These are phyloP conservation scores for Scaptomyza reducta DNA, from an alignment of 2,888 invertebrate genomes.

Conservation along the genomic window DNA sequence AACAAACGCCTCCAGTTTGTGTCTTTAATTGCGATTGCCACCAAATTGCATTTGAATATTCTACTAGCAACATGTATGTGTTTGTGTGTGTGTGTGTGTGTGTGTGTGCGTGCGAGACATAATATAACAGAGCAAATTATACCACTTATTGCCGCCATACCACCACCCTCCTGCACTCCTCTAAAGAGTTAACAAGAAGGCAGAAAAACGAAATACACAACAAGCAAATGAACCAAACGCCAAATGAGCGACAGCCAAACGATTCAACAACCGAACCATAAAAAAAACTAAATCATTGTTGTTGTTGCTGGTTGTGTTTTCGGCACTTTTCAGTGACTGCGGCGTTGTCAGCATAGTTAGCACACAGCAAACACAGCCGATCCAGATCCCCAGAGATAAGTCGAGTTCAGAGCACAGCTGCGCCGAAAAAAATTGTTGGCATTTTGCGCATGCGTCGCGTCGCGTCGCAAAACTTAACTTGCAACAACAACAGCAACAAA, in stretches of 20 bases:
- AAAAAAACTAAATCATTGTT: constrained; percentile 22
- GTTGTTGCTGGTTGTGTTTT: constrained; percentile 49
- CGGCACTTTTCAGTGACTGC: constrained; percentile 68
- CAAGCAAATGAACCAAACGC: constrained; percentile 46
- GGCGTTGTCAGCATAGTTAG: constrained; percentile 77
- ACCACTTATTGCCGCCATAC: constrained; percentile 66
- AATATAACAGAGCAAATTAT: constrained; percentile 74
- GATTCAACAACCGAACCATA: constrained; percentile 37
- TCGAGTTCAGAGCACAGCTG: constrained; percentile 66
- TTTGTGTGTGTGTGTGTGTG: constrained; percentile 13
- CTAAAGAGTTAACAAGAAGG: constrained; percentile 53
- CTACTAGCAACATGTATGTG: not conserved
- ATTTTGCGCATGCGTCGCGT: constrained; percentile 80
- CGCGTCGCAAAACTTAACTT: constrained; percentile 32
- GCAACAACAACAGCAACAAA: constrained; percentile 1
- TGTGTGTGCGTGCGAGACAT: constrained; percentile 62
- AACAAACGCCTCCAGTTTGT: constrained; percentile 49
- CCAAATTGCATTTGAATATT: constrained; percentile 54
- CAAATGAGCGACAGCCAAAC: constrained; percentile 74
- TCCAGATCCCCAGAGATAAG: constrained; percentile 62
- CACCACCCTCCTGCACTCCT: not conserved
- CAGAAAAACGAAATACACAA: constrained; percentile 39
- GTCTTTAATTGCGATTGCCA: constrained; percentile 70
- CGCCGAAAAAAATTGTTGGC: constrained; percentile 73
- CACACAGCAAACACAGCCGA: constrained; percentile 42